Percentiles rank a stretch among this genome's conserved stretches.
Evolutionary conservation across 2,797 vertebrate species (phyloP).

Genomic region (Psittacula derbiana): DNA sequence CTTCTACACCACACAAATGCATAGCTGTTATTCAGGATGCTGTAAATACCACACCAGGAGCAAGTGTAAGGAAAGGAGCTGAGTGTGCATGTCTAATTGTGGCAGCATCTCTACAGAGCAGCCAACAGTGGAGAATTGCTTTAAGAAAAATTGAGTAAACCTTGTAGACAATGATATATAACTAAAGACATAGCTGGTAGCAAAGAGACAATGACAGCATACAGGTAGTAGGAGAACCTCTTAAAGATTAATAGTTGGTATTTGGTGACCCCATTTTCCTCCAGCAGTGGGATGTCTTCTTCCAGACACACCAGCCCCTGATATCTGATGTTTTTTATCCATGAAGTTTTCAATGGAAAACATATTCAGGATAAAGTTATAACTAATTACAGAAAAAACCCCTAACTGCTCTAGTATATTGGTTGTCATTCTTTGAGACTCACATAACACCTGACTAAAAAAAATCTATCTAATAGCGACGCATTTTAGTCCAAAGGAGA

Average conservation of each 20-base stretch:
- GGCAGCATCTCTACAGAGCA: background rate
- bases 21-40: background rate
- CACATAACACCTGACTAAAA: background rate
- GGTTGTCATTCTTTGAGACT: background rate
- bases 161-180: background rate
- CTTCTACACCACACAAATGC: background rate
- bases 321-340: background rate
- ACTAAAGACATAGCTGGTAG: background rate
- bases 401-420: background rate
- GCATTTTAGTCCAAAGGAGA: constrained; percentile 21
- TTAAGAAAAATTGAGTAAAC: background rate
- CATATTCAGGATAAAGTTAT: background rate
- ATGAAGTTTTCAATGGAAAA: background rate
- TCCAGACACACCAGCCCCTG: background rate
- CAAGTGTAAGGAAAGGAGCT: background rate
- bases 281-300: background rate
- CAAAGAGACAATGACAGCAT: background rate
- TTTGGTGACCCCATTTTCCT: background rate
- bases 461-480: constrained; percentile 35
- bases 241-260: background rate
- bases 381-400: constrained; percentile 1
- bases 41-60: background rate
- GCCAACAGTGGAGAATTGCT: background rate
- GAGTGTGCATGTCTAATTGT: background rate
- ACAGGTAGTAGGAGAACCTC: background rate